Evolutionary conservation across 2,797 vertebrate species (phyloP), one percentile per base, ranked within the genome.

Genomic region (Tarsius wallacei): DNA sequence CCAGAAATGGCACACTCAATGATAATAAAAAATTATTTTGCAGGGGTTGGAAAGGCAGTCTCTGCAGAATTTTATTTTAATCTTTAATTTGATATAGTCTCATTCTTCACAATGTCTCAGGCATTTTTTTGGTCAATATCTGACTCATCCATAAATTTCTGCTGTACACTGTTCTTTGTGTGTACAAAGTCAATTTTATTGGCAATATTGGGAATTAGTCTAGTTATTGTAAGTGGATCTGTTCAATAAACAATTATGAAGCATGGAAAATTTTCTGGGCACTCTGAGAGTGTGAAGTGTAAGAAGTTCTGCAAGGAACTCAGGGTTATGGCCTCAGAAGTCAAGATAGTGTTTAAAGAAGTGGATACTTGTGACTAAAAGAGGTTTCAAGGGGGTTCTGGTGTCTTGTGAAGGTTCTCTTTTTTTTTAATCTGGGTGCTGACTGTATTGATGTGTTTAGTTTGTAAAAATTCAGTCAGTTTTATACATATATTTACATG

Each of bases 1-100:
- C 22, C 59, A 80, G 83, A 90, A 91, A 64, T 26, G 19, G 47
- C 26, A 86, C 10, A 64, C 24, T 71, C n/a, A 31, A 4, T 82
- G 22, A 74, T 63, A 80, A 70, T 87, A 42, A 76, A 83, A 42
- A 19, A 70, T 76, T 76, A 71, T 77, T 19, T 31, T 85, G 16
- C 8, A 64, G 7, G 3, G 2, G 19, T 97, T 13, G 26, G 31
- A 83, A 94, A 88, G 17, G 24, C 13, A 77, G 33, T 53, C 57
- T 91, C 33, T 31, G 91, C 21, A 86, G 55, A 26, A 82, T 81
- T 87, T 84, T 70, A 71, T 95, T 96, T 93, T 76, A 87, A 86
- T 76, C 51, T 64, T 93, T 86, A 81, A 84, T 33, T 90, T 83
- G 17, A 66, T 21, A 17, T 28, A 31, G 17, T 87, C 94, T 87